Percentiles rank a stretch among this genome's conserved stretches.
phyloP scores from a whole-genome alignment of 2,888 invertebrate species.

The Leucophenga maculata region DNA sequence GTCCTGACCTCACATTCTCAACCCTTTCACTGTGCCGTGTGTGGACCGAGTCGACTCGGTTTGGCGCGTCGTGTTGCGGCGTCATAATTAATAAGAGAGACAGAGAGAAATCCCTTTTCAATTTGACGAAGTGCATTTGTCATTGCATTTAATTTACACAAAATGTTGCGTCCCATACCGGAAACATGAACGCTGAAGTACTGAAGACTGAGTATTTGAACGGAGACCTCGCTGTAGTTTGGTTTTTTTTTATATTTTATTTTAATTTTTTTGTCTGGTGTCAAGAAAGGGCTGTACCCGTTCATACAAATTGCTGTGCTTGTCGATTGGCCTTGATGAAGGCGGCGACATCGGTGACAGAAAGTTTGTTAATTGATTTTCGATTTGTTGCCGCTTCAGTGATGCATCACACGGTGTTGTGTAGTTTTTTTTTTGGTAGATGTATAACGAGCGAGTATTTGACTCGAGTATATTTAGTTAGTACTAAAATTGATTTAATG shows the following conservation, averaged over 20 bases:
- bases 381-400: background rate
- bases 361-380: slow-evolving; percentile 14
- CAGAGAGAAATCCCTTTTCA: slow-evolving; percentile 65
- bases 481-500: no score
- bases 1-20: slow-evolving; percentile 34
- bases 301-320: background rate
- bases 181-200: slow-evolving; percentile 37
- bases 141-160: slow-evolving; percentile 63
- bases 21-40: slow-evolving; percentile 47
- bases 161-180: slow-evolving; percentile 26
- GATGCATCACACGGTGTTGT: background rate
- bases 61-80: slow-evolving; percentile 51
- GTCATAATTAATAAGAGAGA: slow-evolving; percentile 64
- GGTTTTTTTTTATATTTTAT: slow-evolving; percentile 25
- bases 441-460: no score
- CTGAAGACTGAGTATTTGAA: background rate
- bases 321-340: no score
- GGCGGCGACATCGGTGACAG: no score
- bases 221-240: background rate
- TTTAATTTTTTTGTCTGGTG: slow-evolving; percentile 51
- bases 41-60: slow-evolving; percentile 4
- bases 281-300: slow-evolving; percentile 60
- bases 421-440: background rate
- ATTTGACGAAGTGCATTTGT: slow-evolving; percentile 67
- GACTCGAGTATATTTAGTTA: no score